Conservation (phyloP, 2,113 vertebrate genomes). For the Ictidomys tridecemlineatus region DNA sequence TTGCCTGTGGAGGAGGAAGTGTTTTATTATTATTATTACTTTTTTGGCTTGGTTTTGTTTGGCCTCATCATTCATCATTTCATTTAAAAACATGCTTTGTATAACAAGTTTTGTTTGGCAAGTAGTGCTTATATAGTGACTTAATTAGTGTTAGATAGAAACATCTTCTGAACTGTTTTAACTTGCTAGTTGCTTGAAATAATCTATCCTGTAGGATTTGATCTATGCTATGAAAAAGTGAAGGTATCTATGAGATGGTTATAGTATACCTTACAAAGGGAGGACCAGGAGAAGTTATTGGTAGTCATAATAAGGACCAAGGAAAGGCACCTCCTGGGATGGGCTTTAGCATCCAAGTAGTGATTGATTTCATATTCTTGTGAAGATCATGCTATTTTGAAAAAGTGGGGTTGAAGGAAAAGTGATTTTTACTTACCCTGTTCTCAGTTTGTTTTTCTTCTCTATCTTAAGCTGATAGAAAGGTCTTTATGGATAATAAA, state of each 20-base stretch:
- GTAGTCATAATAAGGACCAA: not conserved
- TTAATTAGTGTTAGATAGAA: not conserved
- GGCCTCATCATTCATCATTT: not conserved
- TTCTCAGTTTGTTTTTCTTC: slow-evolving; percentile 29
- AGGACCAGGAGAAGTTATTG: not conserved
- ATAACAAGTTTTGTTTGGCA: not conserved
- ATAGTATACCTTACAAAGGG: not conserved
- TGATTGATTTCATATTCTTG: not conserved
- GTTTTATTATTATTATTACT: too few relatives aligned
- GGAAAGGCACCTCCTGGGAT: not conserved
- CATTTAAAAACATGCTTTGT: not conserved
- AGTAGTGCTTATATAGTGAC: not conserved
- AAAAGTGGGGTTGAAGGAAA: not conserved
- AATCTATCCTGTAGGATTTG: not conserved
- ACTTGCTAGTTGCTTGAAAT: not conserved
- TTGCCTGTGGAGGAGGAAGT: not conserved
- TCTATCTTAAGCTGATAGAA: not conserved
- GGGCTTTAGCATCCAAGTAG: not conserved
- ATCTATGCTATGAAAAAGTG: not conserved
- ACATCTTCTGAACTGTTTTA: not conserved
- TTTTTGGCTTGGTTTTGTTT: not conserved
- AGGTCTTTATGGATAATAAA: not conserved
- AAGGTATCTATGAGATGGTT: not conserved
- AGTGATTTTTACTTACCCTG: slow-evolving; percentile 23
- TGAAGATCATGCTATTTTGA: not conserved